Evolutionary conservation across 2,113 vertebrate genomes (phyloP), one percentile per base, ranked within the genome.

Genomic region (Turdus rufiventris): DNA sequence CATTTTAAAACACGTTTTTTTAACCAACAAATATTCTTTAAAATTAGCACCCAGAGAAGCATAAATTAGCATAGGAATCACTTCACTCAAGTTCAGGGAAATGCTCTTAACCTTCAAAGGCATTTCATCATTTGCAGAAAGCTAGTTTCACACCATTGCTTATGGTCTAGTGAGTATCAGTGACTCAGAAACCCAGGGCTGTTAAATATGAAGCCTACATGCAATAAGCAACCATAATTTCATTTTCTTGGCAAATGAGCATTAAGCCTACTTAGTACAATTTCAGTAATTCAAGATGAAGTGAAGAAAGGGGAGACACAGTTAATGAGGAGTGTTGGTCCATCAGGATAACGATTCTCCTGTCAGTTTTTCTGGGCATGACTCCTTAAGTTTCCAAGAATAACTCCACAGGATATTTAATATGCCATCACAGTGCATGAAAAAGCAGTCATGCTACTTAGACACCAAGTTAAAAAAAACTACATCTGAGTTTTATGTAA

Each of bases 301-400:
- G 38, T 25, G 26, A 34, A 56, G 26, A 38, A 60, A 73, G 42
- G 29, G 14, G 16, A 71, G 8, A 73, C 17, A 63, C 31, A 77
- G 12, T 6, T 50, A 89, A 50, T 48, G 50, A 74, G 34, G 31
- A 81, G 9, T 2, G 7, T 60, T 74, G 53, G 33, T 78, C 17
- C 66, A 40, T 72, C 68, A 86, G 15, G 21, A 54, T 62, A 70
- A 62, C 2, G 2, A 70, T 61, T 58, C 36, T 60, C 56, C 13
- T 45, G 31, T 57, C 87, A 67, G 45, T 88, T 93, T 62, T 57
- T 80, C 48, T 45, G 28, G 25, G 48, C 67, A 31, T 7, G 60
- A 94, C 56, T 85, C 84, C 88, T 93, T 91, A 93, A 85, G 25
- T 94, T 88, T 28, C 45, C 67, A 93, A 94, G 43, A 74, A 82